These are phyloP conservation scores for Vanessa tameamea DNA, from an alignment of 1,140 invertebrate species.

Conservation along the genomic window DNA sequence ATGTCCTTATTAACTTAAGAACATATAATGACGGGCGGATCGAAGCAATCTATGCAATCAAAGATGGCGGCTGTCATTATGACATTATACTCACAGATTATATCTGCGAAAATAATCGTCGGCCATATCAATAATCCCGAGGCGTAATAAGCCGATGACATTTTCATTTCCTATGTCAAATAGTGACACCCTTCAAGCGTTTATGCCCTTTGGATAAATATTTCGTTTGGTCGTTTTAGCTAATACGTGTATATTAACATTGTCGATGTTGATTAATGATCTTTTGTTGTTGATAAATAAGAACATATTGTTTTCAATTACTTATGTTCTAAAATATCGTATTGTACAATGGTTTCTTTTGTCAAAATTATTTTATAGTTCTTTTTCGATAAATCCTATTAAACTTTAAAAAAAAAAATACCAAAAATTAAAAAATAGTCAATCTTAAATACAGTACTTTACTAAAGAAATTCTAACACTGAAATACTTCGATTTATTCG, in stretches of 20 bases:
- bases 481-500: slow-evolving; percentile 56
- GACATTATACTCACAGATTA: slow-evolving; percentile 47
- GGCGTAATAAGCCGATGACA: slow-evolving; percentile 73
- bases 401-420: not conserved
- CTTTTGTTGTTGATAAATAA: not conserved
- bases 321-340: no score
- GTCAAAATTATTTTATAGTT: no score
- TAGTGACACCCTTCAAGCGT: slow-evolving; percentile 52
- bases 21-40: slow-evolving; percentile 38
- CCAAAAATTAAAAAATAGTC: not conserved
- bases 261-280: not conserved
- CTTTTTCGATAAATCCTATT: no score
- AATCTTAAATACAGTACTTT: not conserved
- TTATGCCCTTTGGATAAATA: slow-evolving; percentile 63
- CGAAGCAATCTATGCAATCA: slow-evolving; percentile 40
- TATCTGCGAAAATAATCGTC: slow-evolving; percentile 56
- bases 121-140: slow-evolving; percentile 72
- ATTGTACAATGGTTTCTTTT: no score
- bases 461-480: slow-evolving; percentile 15
- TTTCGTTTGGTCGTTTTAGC: slow-evolving; percentile 51
- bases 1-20: slow-evolving; percentile 41
- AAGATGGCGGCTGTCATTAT: slow-evolving; percentile 48
- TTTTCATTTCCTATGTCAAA: slow-evolving; percentile 77
- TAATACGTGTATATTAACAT: slow-evolving; percentile 46
- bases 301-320: not conserved